Evolutionary conservation across 2,888 invertebrate genomes (phyloP), one percentile per base, ranked within the genome.

Genomic region (Rutpela maculata): DNA sequence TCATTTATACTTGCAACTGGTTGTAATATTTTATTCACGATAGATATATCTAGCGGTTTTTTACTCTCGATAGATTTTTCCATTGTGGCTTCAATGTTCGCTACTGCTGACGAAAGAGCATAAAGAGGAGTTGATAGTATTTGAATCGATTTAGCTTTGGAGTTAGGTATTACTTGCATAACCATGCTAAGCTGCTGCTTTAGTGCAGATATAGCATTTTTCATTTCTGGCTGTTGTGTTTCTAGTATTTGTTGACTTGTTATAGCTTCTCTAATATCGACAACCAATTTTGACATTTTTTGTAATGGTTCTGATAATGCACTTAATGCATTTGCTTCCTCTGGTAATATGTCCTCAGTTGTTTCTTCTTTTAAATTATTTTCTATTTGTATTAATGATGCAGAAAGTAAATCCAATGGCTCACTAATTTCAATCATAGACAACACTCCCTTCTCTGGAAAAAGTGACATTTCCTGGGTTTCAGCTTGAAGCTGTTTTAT

Each of bases 381-480:
- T 12, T 70, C 31, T 15, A 76, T 55, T 26, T 79, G 38, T 62
- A 74, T 65, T 62, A 83, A 70, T 22, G 73, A 74, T 22, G 43
- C 62, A 66, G 71, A 38, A 22, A 83, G 17, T 19, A 66, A n/a
- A n/a, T 31, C 31, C 22, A 81, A 50, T n/a, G 80, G 66, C 18
- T 80, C 70, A 62, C 77, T 67, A 11, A 78, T 10, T 26, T 83
- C 74, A 50, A 70, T 74, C 9, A 83, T 19, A 6, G 76, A 80
- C 15, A 79, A 60, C 12, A 82, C 56, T 50, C 68, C 78, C 55
- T 80, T 75, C 50, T 82, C 79, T 22, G 81, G 75, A 17, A 55
- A 35, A 15, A 50, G 50, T 50, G 50, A 15, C 0, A 50, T 0
- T 50, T 35, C 17, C 22, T 65, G 18, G 11, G 38, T 18, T 6